A percentile compares a stretch with the other conserved stretches of the same genome.
Conservation (phyloP, 2,113 vertebrate species). For the Poeciliopsis turrubarensis region DNA sequence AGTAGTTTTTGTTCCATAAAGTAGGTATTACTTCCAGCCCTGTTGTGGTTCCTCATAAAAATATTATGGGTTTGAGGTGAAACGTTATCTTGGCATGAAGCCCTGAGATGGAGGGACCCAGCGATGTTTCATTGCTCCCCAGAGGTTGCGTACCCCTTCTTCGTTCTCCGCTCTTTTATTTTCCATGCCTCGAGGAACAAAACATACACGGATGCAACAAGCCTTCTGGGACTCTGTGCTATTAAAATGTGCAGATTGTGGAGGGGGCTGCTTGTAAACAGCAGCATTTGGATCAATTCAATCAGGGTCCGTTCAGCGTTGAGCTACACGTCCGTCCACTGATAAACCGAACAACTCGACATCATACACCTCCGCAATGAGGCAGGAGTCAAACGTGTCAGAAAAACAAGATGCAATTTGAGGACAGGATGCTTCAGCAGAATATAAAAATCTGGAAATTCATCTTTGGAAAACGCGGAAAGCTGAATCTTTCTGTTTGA, state of each 20-base stretch:
- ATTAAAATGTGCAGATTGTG: slow-evolving; percentile 77
- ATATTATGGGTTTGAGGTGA: slow-evolving; percentile 66
- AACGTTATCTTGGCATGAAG: slow-evolving; percentile 77
- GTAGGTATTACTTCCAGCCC: slow-evolving; percentile 25
- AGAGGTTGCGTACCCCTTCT: slow-evolving; percentile 65
- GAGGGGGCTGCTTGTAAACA: slow-evolving; percentile 76
- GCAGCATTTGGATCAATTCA: slow-evolving; percentile 78
- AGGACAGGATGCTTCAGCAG: not conserved
- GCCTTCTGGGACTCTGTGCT: slow-evolving; percentile 75
- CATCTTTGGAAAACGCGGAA: not conserved
- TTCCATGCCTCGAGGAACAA: slow-evolving; percentile 74
- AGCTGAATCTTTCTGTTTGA: not conserved
- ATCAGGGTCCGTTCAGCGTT: slow-evolving; percentile 69
- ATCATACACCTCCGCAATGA: slow-evolving; percentile 19
- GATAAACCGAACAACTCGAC: slow-evolving; percentile 34
- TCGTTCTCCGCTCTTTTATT: slow-evolving; percentile 75
- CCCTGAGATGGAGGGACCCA: slow-evolving; percentile 60
- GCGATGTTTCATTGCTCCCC: slow-evolving; percentile 76
- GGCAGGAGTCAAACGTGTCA: not conserved
- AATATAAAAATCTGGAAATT: not conserved
- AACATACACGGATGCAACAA: slow-evolving; percentile 75
- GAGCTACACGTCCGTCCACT: slow-evolving; percentile 47
- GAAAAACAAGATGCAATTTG: not conserved
- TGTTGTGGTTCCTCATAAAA: slow-evolving; percentile 70
- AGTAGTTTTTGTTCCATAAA: slow-evolving; percentile 41